Evolutionary conservation across 2,888 invertebrate species (phyloP), one percentile per base, ranked within the genome.

Genomic region (Drosophila melanocephala): DNA sequence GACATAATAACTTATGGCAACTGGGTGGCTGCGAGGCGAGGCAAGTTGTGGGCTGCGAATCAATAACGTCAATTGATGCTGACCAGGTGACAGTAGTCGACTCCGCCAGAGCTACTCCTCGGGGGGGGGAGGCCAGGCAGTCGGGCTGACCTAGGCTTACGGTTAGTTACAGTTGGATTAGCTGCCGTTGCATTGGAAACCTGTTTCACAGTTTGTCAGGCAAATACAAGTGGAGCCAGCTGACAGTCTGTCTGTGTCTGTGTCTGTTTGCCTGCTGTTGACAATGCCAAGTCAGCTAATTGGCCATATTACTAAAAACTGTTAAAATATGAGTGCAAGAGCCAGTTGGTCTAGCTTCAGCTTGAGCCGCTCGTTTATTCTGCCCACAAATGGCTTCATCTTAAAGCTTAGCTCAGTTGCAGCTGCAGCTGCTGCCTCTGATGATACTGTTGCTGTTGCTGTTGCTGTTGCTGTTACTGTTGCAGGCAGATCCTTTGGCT

Each of bases 1-100:
- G 84, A 88, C 86, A 86, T 87, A 88, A 87, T 87, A 87, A 87
- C 86, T 87, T 88, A 87, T 88, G 85, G 84, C 86, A 59, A 84
- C 81, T 86, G 86, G 88, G 86, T 82, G 87, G 85, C 79, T 52
- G 77, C 77, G 69, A 47, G 26, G 47, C 47, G 39, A 57, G 56
- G 83, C 73, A 86, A 85, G 81, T 87, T 87, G 83, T 85, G 72
- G 83, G 86, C 86, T 82, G 84, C 76, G 83, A 84, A 86, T 86
- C 86, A 88, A 88, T 86, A 88, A 85, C 76, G 79, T 79, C 83
- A 79, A 85, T 83, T 72, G 88, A 85, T 76, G 86, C 76, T 75
- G 70, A 79, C 77, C 79, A 83, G 88, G 84, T 84, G 84, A 84
- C 84, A 84, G 84, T 69, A 60, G 62, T 50, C 56, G n/a, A 22